Evolutionary conservation across 2,888 invertebrate species (phyloP), one percentile per base, ranked within the genome.

Genomic region (Philereme transversata): DNA sequence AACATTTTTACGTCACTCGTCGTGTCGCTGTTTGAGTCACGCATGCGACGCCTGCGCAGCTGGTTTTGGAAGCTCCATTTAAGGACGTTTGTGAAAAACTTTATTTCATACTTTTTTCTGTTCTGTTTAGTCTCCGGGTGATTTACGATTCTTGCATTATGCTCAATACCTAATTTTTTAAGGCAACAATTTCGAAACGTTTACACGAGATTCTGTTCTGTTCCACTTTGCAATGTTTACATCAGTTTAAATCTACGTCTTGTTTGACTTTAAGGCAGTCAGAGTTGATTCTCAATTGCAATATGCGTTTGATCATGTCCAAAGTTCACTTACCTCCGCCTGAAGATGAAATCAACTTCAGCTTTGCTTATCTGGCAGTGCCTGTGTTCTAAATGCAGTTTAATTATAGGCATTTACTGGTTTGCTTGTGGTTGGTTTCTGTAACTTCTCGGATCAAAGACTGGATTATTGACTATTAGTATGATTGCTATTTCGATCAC

Each of bases 311-410:
- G 51, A 46, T 57, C 33, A 50, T 34, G 35, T 36, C 11, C 41
- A 49, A 57, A 75, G 81, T 75, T 81, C 80, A 78, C 51, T 77
- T 75, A 81, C 76, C 74, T 79, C 72, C 56, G 38, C 72, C 67
- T 66, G 70, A 68, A 69, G 65, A 70, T 72, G 60, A 70, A 72
- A 69, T 76, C 75, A 71, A 70, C 69, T 77, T 79, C 81, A 83
- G 82, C 65, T 74, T 79, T 75, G 75, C 77, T 76, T 79, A 82
- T 84, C 79, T 81, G 77, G 71, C 77, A 71, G 82, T 83, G 86
- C 76, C 75, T 73, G 62, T 73, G 79, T 66, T 81, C 83, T 78
- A 74, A 83, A 86, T 84, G 72, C 68, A 60, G 65, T 73, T 62
- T 71, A 75, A 70, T 78, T 76, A 74, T 76, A 77, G 57, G 72